A percentile compares a stretch with the other conserved stretches of the same genome.
Conservation (phyloP, 2,113 vertebrate genomes). For the Gymnorhina tibicen region DNA sequence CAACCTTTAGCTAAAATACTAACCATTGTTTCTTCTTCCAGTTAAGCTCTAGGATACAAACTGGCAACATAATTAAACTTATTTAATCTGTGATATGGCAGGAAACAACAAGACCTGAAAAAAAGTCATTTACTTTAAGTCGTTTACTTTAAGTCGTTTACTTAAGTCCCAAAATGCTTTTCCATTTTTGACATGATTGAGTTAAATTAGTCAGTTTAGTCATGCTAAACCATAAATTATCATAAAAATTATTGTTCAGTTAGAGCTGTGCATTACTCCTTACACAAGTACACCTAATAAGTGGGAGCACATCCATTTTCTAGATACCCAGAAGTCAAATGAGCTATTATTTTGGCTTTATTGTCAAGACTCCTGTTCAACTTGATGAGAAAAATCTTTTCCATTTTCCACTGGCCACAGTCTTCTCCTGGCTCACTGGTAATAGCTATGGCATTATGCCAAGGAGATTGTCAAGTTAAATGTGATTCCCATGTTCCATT, state of each 20-base stretch:
- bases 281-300: neutral
- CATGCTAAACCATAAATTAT: neutral
- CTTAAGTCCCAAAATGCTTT: neutral
- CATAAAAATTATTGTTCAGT: neutral
- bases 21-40: neutral
- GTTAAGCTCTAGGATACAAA: neutral
- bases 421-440: neutral
- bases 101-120: neutral
- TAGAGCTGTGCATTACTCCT: neutral
- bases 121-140: neutral
- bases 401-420: constrained; percentile 23
- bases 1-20: neutral
- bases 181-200: neutral
- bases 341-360: neutral
- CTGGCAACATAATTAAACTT: neutral
- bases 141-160: too few relatives aligned
- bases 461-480: constrained; percentile 5
- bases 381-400: constrained; percentile 26
- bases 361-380: neutral
- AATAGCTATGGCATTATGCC: neutral
- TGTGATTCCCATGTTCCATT: neutral
- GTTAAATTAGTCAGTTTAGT: neutral
- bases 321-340: neutral
- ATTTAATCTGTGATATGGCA: neutral
- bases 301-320: neutral